Evolutionary conservation across 2,113 vertebrate species (phyloP).

Genomic region (Microcebus jonahi): DNA sequence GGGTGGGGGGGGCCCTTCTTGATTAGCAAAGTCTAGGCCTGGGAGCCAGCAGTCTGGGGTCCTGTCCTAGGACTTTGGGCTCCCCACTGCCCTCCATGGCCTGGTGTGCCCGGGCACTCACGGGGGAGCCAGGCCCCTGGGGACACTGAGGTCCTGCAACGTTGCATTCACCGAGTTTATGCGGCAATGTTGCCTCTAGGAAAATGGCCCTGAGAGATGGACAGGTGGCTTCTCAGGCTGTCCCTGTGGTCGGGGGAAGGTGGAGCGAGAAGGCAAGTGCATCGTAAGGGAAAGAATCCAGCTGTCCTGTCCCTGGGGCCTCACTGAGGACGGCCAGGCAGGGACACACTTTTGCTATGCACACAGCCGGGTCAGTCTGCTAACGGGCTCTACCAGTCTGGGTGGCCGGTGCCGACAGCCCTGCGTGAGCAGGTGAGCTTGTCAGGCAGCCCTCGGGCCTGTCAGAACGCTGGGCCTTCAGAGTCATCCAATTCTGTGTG

Average conservation of each 20-base stretch:
- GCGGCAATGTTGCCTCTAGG: neutral
- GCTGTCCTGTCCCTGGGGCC: accelerated
- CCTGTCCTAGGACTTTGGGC: neutral
- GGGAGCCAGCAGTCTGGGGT: neutral
- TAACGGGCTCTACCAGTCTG: too few relatives aligned
- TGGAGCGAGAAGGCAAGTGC: neutral
- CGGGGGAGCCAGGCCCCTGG: neutral
- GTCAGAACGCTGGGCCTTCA: too few relatives aligned
- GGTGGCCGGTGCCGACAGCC: neutral
- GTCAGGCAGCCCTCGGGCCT: neutral
- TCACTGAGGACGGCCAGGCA: neutral
- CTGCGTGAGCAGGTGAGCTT: neutral
- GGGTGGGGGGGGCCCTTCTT: neutral
- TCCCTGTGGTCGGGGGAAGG: neutral
- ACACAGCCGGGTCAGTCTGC: neutral
- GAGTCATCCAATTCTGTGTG: accelerated
- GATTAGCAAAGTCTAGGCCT: neutral
- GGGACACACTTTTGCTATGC: neutral
- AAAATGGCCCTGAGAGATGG: too few relatives aligned
- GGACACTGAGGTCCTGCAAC: neutral
- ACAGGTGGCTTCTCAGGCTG: neutral
- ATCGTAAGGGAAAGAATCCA: neutral
- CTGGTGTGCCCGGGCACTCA: accelerated
- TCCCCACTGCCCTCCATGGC: neutral
- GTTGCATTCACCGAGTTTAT: neutral